Percentiles rank a stretch among this genome's conserved stretches.
These are phyloP conservation scores for Drosophila novamexicana DNA, from an alignment of 1,140 invertebrate species.

Conservation along the genomic window DNA sequence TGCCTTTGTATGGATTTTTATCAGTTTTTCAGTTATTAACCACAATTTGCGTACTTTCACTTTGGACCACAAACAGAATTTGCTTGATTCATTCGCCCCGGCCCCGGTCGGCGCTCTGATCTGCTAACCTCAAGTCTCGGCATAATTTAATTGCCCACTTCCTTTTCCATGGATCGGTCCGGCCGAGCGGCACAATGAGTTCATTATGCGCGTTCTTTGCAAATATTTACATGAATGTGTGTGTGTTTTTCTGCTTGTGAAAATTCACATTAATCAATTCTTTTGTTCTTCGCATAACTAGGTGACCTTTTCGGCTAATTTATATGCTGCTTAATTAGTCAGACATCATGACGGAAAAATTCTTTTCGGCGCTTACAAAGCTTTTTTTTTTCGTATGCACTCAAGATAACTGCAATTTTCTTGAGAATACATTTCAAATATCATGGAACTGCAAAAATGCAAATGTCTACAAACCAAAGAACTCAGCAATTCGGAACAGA, in stretches of 20 bases:
- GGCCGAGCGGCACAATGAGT: conserved; percentile 58
- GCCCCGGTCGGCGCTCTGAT: conserved; percentile 36
- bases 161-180: conserved; percentile 47
- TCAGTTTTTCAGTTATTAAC: conserved; percentile 10
- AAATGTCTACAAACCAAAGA: background rate
- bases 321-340: conserved; percentile 59
- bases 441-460: background rate
- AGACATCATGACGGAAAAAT: conserved; percentile 27
- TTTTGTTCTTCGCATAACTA: conserved; percentile 69
- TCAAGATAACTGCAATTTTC: conserved; percentile 6
- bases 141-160: conserved; percentile 77
- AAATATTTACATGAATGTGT: conserved; percentile 7
- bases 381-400: background rate
- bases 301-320: conserved; percentile 68
- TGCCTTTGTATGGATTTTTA: conserved; percentile 24
- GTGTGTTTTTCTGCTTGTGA: conserved; percentile 47
- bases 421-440: background rate
- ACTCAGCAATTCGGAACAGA: background rate
- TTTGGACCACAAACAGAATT: conserved; percentile 53
- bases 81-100: conserved; percentile 49
- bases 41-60: conserved; percentile 66
- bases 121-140: conserved; percentile 61
- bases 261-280: conserved; percentile 78
- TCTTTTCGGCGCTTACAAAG: background rate
- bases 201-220: conserved; percentile 65